Base-by-base conservation (phyloP, 2,888 invertebrate species). In the Ichneumon xanthorius region DNA sequence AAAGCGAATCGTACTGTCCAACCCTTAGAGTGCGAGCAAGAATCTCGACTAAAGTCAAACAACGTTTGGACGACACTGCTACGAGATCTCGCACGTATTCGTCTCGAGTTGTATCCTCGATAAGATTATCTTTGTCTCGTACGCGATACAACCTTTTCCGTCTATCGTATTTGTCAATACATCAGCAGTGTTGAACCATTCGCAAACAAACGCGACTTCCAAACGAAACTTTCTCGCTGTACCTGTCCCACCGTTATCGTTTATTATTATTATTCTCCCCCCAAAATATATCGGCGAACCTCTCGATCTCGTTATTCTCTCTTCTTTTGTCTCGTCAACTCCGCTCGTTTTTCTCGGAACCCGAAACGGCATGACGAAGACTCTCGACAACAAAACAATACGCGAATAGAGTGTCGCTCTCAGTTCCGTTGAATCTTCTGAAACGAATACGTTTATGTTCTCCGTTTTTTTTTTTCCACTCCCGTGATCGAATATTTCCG, bases 1-100 rank as follows among this genome's bases (percentile, higher is more conserved):
- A 82, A 81, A 86, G n/a, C 72, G 63, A 82, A 86, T 82, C 72
- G 48, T 37, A 78, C 81, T 63, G 72, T 70, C 65, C 70, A 48
- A 85, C 45, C 73, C 81, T 63, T 30, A 63, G 45, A 71, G 33
- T 53, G 50, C 53, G 67, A 37, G 50, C 48, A 37, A 53, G 30
- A 67, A 68, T 70, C 30, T 75, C 70, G 26, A 19, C 45, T 11
- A 73, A 14, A 73, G 73, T 80, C 53, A 71, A 76, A 77, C 55
- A 55, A 55, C 55, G 22, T 22, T 72, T 16, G 7, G 5, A 9
- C 58, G 5, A 22, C 55, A 19, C 48, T 19, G 33, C 30, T 30
- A 79, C 16, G 61, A 7, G 7, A 30, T 16, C 16, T 16, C n/a
- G 14, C 14, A 16, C 33, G 16, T 6, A 33, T 33, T 16, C n/a